Base-by-base conservation (phyloP, 2,888 invertebrate genomes). In the Phania funesta region DNA sequence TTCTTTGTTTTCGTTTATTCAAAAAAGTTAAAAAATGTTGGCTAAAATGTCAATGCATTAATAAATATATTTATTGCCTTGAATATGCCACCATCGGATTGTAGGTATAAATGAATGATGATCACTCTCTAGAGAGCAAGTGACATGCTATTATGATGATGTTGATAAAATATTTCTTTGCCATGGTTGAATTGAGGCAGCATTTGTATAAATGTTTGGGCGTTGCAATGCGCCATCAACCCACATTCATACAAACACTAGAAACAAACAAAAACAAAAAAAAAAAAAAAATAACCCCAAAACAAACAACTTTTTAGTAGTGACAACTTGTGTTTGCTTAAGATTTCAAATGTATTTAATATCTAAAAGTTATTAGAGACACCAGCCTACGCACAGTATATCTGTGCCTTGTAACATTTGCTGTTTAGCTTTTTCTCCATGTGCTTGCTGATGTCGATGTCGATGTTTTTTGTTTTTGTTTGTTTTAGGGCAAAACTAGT, bases 401-500 rank as follows among this genome's bases (percentile, higher is more conserved):
- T 38, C 20, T 78, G 16, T 64, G 64, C 13, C 50, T 50, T 22
- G n/a, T 24, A 38, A 46, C 26, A 18, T 32, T 54, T 54, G 50
- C 35, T 20, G 50, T 65, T 56, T 22, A 70, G 38, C 13, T 26
- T 67, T 67, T 44, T 44, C 16, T 44, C 7, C 29, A 29, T 6
- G 29, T 29, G 7, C 29, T 29, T 29, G 5, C 2, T 38, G 35
- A 4, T n/a, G 32, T 32, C 32, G 46, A 38, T 22, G 41, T 38
- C 7, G 11, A 16, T 64, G 20, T 56, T 68, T 73, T 65, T 54
- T 9, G 22, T 18, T 46, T 56, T 78, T 44, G 13, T 60, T 77
- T 44, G 24, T 67, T 82, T 74, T 74, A 78, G 81, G 81, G 74
- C 70, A 82, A 70, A 78, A 82, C 82, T 75, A 75, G 74, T 78